phyloP scores from a whole-genome alignment of 2,113 vertebrate genomes.

The Cavia porcellus region DNA sequence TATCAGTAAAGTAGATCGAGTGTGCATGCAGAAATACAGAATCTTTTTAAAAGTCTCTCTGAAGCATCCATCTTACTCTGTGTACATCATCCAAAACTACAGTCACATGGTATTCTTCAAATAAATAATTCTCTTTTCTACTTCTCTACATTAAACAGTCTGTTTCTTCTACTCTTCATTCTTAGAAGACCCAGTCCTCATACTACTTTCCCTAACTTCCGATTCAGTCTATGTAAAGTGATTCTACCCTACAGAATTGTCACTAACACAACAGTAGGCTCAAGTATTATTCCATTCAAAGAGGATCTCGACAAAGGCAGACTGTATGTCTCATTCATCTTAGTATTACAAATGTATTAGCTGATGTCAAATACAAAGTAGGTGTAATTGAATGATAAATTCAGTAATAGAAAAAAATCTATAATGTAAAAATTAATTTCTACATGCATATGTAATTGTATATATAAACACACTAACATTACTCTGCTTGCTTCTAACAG shows the following conservation, averaged over 20 bases:
- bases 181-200: neutral
- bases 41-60: neutral
- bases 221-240: neutral
- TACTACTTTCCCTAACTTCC: neutral
- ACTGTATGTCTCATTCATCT: neutral
- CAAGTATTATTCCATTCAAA: neutral
- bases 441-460: neutral
- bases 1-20: neutral
- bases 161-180: neutral
- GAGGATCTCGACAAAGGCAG: neutral
- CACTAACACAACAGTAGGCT: neutral
- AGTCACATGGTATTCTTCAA: neutral
- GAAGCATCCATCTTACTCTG: neutral
- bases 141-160: neutral
- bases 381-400: neutral
- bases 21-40: conserved; percentile 22
- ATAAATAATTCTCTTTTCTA: neutral
- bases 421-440: neutral
- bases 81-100: neutral
- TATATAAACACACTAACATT: neutral
- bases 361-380: neutral
- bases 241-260: neutral
- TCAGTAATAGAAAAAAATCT: neutral
- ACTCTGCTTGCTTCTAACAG: neutral
- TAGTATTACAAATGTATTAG: neutral